Conservation (phyloP, 2,888 invertebrate genomes). For the Mesopsocus fuscifrons region DNA sequence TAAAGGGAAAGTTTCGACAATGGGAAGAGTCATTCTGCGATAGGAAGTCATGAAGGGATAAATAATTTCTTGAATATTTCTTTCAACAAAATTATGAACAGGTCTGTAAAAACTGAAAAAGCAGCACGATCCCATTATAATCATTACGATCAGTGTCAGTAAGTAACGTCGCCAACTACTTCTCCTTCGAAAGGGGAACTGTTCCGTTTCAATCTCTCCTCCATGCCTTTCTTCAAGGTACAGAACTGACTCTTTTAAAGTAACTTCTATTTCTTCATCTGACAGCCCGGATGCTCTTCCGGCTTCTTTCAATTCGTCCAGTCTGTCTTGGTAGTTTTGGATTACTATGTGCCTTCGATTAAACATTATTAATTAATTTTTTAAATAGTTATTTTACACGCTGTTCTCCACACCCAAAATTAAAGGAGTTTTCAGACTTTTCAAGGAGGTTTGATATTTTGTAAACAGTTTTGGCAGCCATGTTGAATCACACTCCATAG, state of each 20-base stretch:
- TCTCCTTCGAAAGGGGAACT: no score
- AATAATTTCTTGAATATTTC: constrained; percentile 59
- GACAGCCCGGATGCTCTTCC: constrained; percentile 37
- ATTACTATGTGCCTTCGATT: not conserved
- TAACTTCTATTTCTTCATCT: constrained; percentile 39
- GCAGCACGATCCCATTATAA: no score
- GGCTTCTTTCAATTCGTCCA: constrained; percentile 35
- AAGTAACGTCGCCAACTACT: no score
- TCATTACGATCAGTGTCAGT: no score
- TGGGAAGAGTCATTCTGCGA: constrained; percentile 53
- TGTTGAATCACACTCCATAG: no score
- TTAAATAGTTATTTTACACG: no score
- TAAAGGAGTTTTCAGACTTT: no score
- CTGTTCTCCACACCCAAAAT: no score
- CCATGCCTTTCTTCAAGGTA: constrained; percentile 24
- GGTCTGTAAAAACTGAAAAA: constrained; percentile 44
- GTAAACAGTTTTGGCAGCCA: no score
- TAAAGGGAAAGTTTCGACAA: constrained; percentile 54
- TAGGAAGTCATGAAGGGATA: constrained; percentile 60
- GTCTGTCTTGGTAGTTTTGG: constrained; percentile 20
- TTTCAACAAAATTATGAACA: constrained; percentile 42
- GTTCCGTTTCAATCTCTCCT: no score
- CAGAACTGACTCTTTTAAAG: constrained; percentile 35
- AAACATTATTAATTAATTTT: no score
- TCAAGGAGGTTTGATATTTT: no score